Percentiles rank a stretch among this genome's conserved stretches.
Evolutionary conservation across 2,113 vertebrate genomes (phyloP).

Genomic region (Rostratula benghalensis): DNA sequence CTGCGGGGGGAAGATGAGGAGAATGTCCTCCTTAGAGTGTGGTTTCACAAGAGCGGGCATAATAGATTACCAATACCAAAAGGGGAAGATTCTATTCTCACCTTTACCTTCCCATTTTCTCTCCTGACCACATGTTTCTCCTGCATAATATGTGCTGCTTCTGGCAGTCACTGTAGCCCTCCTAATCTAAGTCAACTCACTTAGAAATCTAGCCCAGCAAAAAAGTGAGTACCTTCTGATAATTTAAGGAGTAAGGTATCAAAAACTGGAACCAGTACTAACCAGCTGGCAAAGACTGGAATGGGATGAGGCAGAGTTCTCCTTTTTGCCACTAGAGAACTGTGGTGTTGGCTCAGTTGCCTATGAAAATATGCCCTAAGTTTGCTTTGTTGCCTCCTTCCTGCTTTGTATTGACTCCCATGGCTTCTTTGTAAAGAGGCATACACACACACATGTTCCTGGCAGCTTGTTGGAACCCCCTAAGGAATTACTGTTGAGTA

Average conservation of each 20-base stretch:
- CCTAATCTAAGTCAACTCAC: neutral
- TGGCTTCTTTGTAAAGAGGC: neutral
- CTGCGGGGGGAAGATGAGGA: neutral
- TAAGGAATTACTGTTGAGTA: neutral
- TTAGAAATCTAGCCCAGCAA: neutral
- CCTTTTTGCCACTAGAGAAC: neutral
- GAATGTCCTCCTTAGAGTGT: neutral
- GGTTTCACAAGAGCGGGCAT: neutral
- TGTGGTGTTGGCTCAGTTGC: neutral
- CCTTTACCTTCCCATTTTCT: neutral
- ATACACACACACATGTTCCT: neutral
- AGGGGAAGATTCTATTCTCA: neutral
- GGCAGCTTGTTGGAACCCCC: neutral
- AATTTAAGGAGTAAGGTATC: neutral
- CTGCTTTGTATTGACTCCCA: neutral
- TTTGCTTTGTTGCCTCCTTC: neutral
- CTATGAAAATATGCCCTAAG: neutral
- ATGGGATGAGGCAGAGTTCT: neutral
- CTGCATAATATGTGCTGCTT: neutral
- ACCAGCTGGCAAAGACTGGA: neutral
- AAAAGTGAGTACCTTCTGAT: neutral
- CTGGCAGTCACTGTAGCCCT: neutral
- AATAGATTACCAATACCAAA: neutral
- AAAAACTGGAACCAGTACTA: neutral
- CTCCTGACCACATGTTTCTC: neutral